Evolutionary conservation across 2,888 invertebrate genomes (phyloP), one percentile per base, ranked within the genome.

Genomic region (Platerodrilus igneus): DNA sequence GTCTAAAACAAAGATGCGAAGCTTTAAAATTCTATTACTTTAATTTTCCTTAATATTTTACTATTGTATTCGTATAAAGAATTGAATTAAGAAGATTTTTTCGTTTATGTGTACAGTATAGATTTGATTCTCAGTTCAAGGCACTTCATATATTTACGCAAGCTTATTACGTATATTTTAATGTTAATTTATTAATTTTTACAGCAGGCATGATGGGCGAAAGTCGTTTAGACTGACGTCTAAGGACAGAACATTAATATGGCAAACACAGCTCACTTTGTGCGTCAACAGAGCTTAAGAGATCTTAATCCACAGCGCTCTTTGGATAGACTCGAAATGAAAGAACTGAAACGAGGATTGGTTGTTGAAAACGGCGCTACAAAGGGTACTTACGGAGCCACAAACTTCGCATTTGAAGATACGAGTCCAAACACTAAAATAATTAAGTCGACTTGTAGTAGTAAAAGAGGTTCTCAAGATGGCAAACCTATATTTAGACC

Each of bases 201-300:
- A 9, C 37, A 37, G 2, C 33, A 42, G 42, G 11, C 26, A 21
- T 28, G 34, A 42, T 42, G 42, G 42, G 34, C 21, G 21, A 22
- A 11, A 27, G 19, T 21, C 35, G 16, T 17, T 29, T 13, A 30
- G 37, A 33, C 41, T 41, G 41, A 45, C 45, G 30, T 13, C 27
- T 9, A 26, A 23, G 14, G 20, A 31, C 17, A 23, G 13, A 7
- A 4, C 15, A 10, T 14, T 27, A 47, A 32, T 58, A 90, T 91
- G 91, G 90, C 91, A 60, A 91, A 91, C 68, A 87, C 90, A 55
- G 89, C 89, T 38, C 91, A 91, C 70, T 75, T 91, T 63, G 81
- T 90, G 62, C 78, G 91, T 53, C 78, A 91, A 38, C 91, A 91
- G 69, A 90, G 90, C 67, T 90, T 90, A 41, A 77, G 89, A 52